These are phyloP conservation scores for Macroglossus sobrinus DNA, from an alignment of 2,113 vertebrate species.

Conservation along the genomic window DNA sequence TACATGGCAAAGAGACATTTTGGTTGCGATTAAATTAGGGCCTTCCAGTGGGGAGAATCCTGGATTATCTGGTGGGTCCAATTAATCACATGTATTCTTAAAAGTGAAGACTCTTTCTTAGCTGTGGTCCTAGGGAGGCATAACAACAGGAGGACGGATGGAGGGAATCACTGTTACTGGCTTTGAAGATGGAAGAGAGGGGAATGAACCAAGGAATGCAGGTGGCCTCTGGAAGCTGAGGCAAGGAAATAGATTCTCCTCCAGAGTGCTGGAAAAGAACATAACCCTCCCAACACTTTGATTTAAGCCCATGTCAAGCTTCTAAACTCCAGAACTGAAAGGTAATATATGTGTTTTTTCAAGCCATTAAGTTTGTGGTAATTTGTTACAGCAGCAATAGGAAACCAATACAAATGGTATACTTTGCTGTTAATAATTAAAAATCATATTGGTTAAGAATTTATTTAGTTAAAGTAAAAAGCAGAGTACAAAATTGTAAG, in stretches of 20 bases:
- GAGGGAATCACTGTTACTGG: neutral
- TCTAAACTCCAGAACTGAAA: neutral
- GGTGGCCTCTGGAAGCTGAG: neutral
- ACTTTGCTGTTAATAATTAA: neutral
- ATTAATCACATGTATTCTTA: neutral
- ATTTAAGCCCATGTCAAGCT: neutral
- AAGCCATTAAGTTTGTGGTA: neutral
- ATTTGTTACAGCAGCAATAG: neutral
- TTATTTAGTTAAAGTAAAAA: neutral
- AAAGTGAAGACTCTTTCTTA: neutral
- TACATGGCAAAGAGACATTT: neutral
- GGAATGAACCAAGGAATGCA: neutral
- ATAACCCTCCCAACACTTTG: neutral
- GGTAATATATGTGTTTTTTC: neutral
- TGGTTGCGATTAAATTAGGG: neutral
- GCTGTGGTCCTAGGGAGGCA: neutral
- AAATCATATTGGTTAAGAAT: conserved; percentile 14
- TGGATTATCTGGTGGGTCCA: neutral
- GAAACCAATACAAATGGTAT: neutral
- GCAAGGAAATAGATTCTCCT: neutral
- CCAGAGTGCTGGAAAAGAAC: neutral
- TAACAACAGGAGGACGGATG: neutral
- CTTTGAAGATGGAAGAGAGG: neutral
- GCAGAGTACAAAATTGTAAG: neutral
- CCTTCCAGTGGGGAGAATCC: neutral